Conservation (phyloP, 2,888 invertebrate species). For the Caenorhabditis becei region DNA sequence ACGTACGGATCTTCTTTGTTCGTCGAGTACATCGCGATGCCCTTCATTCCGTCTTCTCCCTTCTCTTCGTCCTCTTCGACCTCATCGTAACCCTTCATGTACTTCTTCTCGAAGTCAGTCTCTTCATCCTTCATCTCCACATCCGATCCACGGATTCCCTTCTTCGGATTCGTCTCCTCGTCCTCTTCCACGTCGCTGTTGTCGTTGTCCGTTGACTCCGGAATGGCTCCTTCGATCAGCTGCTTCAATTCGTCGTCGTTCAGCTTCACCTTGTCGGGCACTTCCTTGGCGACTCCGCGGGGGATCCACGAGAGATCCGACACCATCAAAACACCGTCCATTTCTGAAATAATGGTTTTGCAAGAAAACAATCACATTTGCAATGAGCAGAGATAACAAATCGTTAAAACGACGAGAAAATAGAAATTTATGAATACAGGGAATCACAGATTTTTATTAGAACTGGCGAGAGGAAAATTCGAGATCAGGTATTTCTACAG, state of each 20-base stretch:
- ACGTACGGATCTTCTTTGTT: constrained; percentile 78
- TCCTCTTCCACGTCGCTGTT: constrained; percentile 64
- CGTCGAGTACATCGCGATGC: constrained; percentile 75
- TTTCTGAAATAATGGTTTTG: constrained; percentile 21
- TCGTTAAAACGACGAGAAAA: too few relatives aligned
- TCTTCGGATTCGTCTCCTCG: constrained; percentile 33
- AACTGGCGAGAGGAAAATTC: constrained; percentile 15
- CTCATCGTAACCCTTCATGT: constrained; percentile 66
- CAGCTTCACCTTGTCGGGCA: constrained; percentile 77
- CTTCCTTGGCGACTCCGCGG: constrained; percentile 75
- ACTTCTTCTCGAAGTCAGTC: constrained; percentile 65
- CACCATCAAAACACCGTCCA: constrained; percentile 71
- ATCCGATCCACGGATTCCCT: constrained; percentile 45
- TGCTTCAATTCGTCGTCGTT: constrained; percentile 71
- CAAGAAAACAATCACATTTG: not conserved
- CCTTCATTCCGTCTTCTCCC: constrained; percentile 69
- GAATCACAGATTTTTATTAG: constrained; percentile 24
- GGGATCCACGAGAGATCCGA: constrained; percentile 76
- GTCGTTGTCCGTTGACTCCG: constrained; percentile 62
- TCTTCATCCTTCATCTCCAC: constrained; percentile 55
- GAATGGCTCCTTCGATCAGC: constrained; percentile 72
- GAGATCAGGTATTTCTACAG: constrained; percentile 7
- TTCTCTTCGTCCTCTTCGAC: constrained; percentile 23
- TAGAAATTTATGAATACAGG: too few relatives aligned
- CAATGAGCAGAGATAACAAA: not conserved